Percentiles rank a stretch among this genome's conserved stretches.
phyloP scores from a whole-genome alignment of 1,140 invertebrate genomes.

The Ctenoplectra terminalis region DNA sequence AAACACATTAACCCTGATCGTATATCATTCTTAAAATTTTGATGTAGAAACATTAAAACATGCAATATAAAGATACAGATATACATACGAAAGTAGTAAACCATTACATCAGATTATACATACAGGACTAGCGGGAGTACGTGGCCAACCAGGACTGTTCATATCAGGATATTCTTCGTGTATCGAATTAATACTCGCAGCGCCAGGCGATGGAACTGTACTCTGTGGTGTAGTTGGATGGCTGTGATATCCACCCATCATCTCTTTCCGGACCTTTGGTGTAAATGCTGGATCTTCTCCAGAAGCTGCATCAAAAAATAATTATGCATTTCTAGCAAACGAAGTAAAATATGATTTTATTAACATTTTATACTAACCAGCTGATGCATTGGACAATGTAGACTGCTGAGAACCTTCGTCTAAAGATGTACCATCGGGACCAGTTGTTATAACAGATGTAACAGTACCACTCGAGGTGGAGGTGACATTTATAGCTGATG shows the following conservation, averaged over 20 bases:
- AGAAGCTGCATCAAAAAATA: slow-evolving; percentile 85
- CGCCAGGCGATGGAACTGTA: slow-evolving; percentile 91
- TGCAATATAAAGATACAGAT: slow-evolving; percentile 37
- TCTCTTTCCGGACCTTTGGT: slow-evolving; percentile 89
- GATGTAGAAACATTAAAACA: slow-evolving; percentile 22
- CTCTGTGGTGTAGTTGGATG: slow-evolving; percentile 89
- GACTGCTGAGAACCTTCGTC: slow-evolving; percentile 96
- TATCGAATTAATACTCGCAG: slow-evolving; percentile 90
- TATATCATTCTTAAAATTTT: slow-evolving; percentile 25
- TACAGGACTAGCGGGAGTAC: slow-evolving; percentile 95
- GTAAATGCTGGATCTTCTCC: slow-evolving; percentile 92
- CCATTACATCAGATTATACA: slow-evolving; percentile 74
- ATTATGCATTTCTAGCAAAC: neutral
- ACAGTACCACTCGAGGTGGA: slow-evolving; percentile 86
- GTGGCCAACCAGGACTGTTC: slow-evolving; percentile 92
- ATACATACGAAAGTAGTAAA: slow-evolving; percentile 44
- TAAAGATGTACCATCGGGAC: slow-evolving; percentile 92
- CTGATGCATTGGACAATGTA: slow-evolving; percentile 94
- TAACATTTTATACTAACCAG: slow-evolving; percentile 84
- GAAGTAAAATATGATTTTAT: neutral
- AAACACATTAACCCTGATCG: slow-evolving; percentile 34
- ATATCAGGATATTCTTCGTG: slow-evolving; percentile 96
- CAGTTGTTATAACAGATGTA: slow-evolving; percentile 93
- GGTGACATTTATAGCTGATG: slow-evolving; percentile 79
- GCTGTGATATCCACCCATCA: slow-evolving; percentile 84